These are phyloP conservation scores for Prenolepis imparis DNA, from an alignment of 2,888 invertebrate species.

Conservation along the genomic window DNA sequence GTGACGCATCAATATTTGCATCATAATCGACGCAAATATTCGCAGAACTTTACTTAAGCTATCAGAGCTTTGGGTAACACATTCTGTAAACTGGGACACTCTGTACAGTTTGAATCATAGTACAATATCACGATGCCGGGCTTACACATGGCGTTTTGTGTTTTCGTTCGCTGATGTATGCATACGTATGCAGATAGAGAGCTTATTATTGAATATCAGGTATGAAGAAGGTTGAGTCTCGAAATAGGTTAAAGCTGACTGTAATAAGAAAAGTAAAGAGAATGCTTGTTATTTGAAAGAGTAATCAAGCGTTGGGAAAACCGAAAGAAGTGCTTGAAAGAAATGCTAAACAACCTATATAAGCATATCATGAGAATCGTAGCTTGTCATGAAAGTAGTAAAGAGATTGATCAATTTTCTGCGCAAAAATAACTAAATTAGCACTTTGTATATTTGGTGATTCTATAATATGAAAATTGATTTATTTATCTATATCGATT, in stretches of 20 bases:
- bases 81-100: slow-evolving; percentile 47
- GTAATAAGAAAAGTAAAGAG: slow-evolving; percentile 18
- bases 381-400: background rate
- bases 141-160: slow-evolving; percentile 49
- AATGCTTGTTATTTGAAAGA: slow-evolving; percentile 14
- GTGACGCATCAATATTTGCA: slow-evolving; percentile 24
- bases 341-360: background rate
- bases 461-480: background rate
- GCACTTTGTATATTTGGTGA: background rate
- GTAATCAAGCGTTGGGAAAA: background rate
- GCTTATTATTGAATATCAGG: slow-evolving; percentile 43
- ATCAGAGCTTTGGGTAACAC: slow-evolving; percentile 41
- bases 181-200: slow-evolving; percentile 46
- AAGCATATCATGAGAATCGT: background rate
- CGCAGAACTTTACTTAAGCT: slow-evolving; percentile 35
- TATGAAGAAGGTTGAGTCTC: slow-evolving; percentile 26
- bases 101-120: slow-evolving; percentile 42
- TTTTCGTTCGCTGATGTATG: slow-evolving; percentile 45
- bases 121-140: slow-evolving; percentile 39
- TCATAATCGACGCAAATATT: slow-evolving; percentile 44
- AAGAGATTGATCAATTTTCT: background rate
- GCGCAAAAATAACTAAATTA: background rate
- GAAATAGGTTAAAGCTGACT: slow-evolving; percentile 31
- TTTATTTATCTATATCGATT: background rate
- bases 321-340: background rate